A percentile compares a stretch with the other conserved stretches of the same genome.
Conservation (phyloP, 1,140 invertebrate genomes). For the Glomeris maerens region DNA sequence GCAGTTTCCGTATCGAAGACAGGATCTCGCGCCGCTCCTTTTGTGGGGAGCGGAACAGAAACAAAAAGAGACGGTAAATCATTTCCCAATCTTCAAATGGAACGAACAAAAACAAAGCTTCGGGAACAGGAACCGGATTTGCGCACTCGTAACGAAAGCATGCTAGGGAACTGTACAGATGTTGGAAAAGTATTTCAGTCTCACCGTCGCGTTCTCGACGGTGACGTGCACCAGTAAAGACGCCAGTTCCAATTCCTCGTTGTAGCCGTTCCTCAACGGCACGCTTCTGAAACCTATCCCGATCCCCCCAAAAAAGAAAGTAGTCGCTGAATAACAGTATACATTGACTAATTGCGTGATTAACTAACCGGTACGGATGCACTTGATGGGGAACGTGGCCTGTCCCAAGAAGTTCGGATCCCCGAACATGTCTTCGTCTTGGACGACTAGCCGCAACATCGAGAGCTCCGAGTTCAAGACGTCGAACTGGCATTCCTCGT, state of each 20-base stretch:
- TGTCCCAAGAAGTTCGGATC: constrained; percentile 96
- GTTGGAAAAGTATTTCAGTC: neutral
- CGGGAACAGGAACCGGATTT: neutral
- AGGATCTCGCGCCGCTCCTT: constrained; percentile 27
- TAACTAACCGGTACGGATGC: constrained; percentile 13
- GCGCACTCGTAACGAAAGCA: neutral
- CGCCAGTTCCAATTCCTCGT: constrained; percentile 84
- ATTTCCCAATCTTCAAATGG: constrained; percentile 30
- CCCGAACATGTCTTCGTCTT: constrained; percentile 97
- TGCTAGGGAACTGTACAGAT: neutral
- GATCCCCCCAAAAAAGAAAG: neutral
- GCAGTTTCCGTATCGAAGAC: constrained; percentile 25
- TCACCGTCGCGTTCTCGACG: constrained; percentile 38
- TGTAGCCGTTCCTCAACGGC: constrained; percentile 74
- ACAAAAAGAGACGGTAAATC: too few species aligned
- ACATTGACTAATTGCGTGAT: neutral
- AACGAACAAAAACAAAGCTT: constrained; percentile 7
- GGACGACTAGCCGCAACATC: constrained; percentile 77
- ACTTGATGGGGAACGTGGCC: constrained; percentile 69
- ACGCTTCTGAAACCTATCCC: constrained; percentile 72
- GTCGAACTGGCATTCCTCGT: constrained; percentile 74
- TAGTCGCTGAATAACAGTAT: neutral
- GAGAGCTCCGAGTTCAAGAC: constrained; percentile 80
- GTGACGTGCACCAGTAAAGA: constrained; percentile 72
- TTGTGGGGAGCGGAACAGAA: too few species aligned